Conservation (phyloP, 1,140 invertebrate genomes). For the Nasonia vitripennis region DNA sequence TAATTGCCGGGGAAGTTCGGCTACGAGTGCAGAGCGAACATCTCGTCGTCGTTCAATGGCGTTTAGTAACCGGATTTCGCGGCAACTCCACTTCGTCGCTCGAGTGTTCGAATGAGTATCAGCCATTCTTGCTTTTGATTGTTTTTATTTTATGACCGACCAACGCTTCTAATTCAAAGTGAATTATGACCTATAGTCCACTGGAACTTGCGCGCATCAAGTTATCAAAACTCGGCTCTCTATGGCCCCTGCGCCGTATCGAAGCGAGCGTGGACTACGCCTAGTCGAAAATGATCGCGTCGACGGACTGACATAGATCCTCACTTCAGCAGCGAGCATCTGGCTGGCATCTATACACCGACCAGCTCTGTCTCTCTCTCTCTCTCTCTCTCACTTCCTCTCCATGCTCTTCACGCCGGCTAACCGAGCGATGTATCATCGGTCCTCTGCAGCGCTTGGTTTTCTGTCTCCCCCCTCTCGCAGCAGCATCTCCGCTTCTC, state of each 20-base stretch:
- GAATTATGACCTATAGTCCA: too few relatives aligned
- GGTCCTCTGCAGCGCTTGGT: neutral
- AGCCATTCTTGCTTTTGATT: too few relatives aligned
- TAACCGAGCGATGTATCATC: conserved; percentile 26
- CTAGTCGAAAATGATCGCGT: neutral
- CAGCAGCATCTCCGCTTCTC: conserved; percentile 49
- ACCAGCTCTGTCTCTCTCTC: neutral
- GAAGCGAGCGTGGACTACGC: neutral
- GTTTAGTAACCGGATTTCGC: conserved; percentile 1
- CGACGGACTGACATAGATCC: neutral
- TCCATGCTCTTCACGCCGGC: neutral
- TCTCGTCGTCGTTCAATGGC: conserved; percentile 21
- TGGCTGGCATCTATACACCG: neutral
- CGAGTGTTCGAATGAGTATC: too few relatives aligned
- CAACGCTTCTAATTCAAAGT: too few relatives aligned
- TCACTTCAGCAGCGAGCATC: neutral
- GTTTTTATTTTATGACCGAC: too few relatives aligned
- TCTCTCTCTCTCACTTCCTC: neutral
- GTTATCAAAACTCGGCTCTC: neutral
- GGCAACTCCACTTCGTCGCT: too few relatives aligned
- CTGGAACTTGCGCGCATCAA: too few relatives aligned
- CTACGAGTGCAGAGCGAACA: neutral
- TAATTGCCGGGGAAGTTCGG: conserved; percentile 27
- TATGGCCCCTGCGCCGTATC: neutral
- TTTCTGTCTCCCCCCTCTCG: neutral